Percentiles rank a stretch among this genome's conserved stretches.
These are phyloP conservation scores for Anagrus nilaparvatae DNA, from an alignment of 1,140 invertebrate genomes.

Conservation along the genomic window DNA sequence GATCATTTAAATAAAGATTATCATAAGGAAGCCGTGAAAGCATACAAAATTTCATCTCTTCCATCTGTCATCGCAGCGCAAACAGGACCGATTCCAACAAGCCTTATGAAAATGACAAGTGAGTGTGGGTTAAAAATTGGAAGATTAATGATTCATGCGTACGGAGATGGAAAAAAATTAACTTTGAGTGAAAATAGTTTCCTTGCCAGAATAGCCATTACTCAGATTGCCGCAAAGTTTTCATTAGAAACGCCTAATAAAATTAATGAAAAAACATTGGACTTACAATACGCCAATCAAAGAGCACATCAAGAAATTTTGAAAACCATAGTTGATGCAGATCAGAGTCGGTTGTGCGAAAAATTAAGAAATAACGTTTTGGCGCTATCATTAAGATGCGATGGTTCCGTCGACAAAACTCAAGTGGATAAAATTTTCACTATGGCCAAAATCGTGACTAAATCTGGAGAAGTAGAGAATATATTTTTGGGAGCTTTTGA, in stretches of 20 bases:
- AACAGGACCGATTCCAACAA: no score
- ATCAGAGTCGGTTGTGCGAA: not conserved
- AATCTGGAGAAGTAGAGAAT: not conserved
- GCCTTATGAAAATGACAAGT: no score
- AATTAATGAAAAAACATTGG: not conserved
- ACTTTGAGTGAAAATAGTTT: not conserved
- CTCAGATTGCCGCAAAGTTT: not conserved
- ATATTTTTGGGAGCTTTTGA: not conserved
- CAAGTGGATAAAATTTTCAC: not conserved
- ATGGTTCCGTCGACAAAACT: not conserved
- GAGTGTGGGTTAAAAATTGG: no score
- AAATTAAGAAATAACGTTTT: not conserved
- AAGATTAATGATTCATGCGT: not conserved
- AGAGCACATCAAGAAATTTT: not conserved
- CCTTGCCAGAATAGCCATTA: not conserved
- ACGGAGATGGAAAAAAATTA: not conserved
- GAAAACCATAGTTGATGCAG: not conserved
- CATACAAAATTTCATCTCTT: no score
- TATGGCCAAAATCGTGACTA: not conserved
- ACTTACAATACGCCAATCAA: not conserved
- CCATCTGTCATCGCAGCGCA: no score
- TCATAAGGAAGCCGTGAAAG: no score
- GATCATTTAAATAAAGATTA: no score
- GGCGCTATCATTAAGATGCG: not conserved
- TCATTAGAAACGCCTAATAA: not conserved